phyloP scores from a whole-genome alignment of 2,888 invertebrate species.

The Lomographa bimaculata region DNA sequence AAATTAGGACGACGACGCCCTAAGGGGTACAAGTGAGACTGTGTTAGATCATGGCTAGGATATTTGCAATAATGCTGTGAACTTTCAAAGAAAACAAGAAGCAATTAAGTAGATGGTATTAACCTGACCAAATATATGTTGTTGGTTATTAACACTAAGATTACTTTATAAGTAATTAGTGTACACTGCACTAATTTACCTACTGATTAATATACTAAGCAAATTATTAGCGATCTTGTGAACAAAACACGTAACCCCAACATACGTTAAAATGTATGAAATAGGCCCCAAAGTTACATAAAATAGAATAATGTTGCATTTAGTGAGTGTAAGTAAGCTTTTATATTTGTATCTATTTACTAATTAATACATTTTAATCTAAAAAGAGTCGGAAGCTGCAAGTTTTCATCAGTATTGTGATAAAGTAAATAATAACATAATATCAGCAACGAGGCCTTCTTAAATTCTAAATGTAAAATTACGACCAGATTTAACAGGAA shows the following conservation, averaged over 20 bases:
- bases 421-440: constrained; percentile 33
- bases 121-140: constrained; percentile 27
- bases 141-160: too few relatives aligned
- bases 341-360: constrained; percentile 16
- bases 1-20: too few relatives aligned
- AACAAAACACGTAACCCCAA: too few relatives aligned
- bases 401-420: constrained; percentile 22
- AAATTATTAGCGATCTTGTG: too few relatives aligned
- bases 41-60: constrained; percentile 14
- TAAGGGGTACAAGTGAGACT: background rate
- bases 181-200: background rate
- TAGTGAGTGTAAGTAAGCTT: constrained; percentile 27
- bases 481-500: too few relatives aligned
- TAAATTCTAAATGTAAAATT: too few relatives aligned
- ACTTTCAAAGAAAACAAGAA: too few relatives aligned
- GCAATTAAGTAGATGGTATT: constrained; percentile 20
- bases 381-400: too few relatives aligned
- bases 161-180: background rate
- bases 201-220: background rate
- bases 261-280: too few relatives aligned
- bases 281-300: too few relatives aligned
- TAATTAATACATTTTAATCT: constrained; percentile 30
- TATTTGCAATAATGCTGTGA: too few relatives aligned
- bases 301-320: constrained; percentile 23
- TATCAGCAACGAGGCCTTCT: constrained; percentile 38